Percentiles rank a stretch among this genome's conserved stretches.
Evolutionary conservation across 2,113 vertebrate species (phyloP).

Genomic region (Salvelinus sp.): DNA sequence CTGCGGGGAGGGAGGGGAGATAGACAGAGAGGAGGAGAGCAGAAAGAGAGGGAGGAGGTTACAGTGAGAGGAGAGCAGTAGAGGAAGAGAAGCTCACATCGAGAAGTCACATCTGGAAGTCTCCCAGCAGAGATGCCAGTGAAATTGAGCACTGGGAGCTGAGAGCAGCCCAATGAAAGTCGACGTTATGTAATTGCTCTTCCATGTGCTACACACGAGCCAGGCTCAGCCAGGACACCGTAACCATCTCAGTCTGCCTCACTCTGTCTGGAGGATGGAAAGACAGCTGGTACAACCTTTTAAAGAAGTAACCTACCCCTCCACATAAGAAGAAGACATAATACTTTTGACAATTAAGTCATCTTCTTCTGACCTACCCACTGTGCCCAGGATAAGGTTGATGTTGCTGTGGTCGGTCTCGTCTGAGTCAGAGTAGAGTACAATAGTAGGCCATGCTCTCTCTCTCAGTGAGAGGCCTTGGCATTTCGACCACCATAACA

Average conservation of each 20-base stretch:
- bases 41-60: not conserved
- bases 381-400: too few relatives aligned
- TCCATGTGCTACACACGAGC: conserved; percentile 56
- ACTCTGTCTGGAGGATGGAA: too few relatives aligned
- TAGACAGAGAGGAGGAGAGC: not conserved
- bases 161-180: conserved; percentile 67
- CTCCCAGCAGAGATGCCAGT: conserved; percentile 61
- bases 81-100: conserved; percentile 49
- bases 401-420: too few relatives aligned
- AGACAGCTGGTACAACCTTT: too few relatives aligned
- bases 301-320: not conserved
- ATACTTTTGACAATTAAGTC: too few relatives aligned
- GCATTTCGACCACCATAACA: too few relatives aligned
- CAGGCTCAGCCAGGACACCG: not conserved
- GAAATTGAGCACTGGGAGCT: conserved; percentile 29
- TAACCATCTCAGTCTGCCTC: not conserved
- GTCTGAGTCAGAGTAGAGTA: too few relatives aligned
- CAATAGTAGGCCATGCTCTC: too few relatives aligned
- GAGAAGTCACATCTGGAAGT: conserved; percentile 72
- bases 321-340: too few relatives aligned
- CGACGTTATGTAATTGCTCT: conserved; percentile 71
- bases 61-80: not conserved
- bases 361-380: too few relatives aligned
- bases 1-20: conserved; percentile 50
- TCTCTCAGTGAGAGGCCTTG: too few relatives aligned